Evolutionary conservation across 1,140 invertebrate species (phyloP), one percentile per base, ranked within the genome.

Genomic region (Heliconius melpomene): DNA sequence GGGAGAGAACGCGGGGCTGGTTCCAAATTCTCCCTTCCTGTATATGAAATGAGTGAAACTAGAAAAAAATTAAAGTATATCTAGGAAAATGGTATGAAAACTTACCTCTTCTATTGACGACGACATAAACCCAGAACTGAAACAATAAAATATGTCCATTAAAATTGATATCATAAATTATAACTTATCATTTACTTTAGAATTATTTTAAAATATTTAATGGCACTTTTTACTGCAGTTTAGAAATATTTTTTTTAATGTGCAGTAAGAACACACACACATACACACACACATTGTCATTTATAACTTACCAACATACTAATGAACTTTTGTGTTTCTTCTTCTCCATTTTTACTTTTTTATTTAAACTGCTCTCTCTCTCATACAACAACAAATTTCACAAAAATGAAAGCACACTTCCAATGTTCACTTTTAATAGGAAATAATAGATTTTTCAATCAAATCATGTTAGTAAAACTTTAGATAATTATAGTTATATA

Each of bases 81-180:
- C 23, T 50, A 71, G 11, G 16, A 26, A 50, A 78, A 72, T 26
- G 60, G 57, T 75, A 81, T 38, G 66, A 52, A 54, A 73, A 79
- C 90, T 90, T 73, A 93, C 91, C 91, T 93, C 91, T 85, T 93
- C 91, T 72, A 93, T 91, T 7, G 91, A 93, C 70, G 91, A 93
- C 74, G 91, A 91, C 85, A 91, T 82, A 66, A 93, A 85, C 6
- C 89, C 91, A 32, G 91, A 91, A 87, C 90, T 93, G 91, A 11
- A 91, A 91, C 86, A 91, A 86, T 84, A 73, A 84, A 83, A 80
- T 78, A 52, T 40, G 18, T 60, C n/a, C 18, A 38, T 72, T 18
- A 60, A 66, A 66, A 66, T 66, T 66, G n/a, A 66, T 66, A 2
- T 29, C 11, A 29, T 66, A 66, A 13, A 13, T 29, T 66, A 66